These are phyloP conservation scores for Nemopilema nomurai DNA, from an alignment of 30 jellyfish, hydroid and myxozoan species.

Conservation along the genomic window DNA sequence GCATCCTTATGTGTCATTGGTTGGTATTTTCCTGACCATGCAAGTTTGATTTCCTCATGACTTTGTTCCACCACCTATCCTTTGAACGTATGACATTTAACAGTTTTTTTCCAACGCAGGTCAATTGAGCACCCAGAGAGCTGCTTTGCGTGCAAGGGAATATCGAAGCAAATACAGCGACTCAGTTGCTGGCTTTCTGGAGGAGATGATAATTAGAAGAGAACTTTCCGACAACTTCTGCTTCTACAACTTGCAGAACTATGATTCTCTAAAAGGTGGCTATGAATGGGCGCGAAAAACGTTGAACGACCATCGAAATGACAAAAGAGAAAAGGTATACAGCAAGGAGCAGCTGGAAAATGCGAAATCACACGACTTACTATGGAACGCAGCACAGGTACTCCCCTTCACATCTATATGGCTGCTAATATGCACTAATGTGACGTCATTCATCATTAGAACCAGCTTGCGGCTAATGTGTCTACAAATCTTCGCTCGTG, in stretches of 20 bases:
- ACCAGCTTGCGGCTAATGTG: too few species aligned
- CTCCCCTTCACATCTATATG: too few species aligned
- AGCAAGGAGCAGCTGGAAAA: conserved; percentile 57
- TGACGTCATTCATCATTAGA: too few species aligned
- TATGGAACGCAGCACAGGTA: conserved; percentile 95
- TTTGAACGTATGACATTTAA: background rate
- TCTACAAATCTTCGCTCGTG: too few species aligned
- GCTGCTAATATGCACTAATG: too few species aligned
- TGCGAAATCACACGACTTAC: conserved; percentile 75
- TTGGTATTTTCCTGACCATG: too few species aligned
- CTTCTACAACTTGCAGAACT: conserved; percentile 56
- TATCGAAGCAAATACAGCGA: conserved; percentile 48
- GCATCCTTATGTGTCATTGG: too few species aligned
- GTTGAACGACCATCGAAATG: conserved; percentile 66
- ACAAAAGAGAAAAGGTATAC: conserved; percentile 68
- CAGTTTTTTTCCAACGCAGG: conserved; percentile 21
- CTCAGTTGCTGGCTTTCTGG: conserved; percentile 73
- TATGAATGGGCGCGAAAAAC: conserved; percentile 83
- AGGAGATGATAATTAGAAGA: conserved; percentile 76
- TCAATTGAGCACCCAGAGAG: conserved; percentile 80
- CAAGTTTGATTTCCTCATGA: too few species aligned
- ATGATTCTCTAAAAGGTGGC: conserved; percentile 76
- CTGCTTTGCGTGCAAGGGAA: conserved; percentile 64
- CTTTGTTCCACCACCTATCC: background rate
- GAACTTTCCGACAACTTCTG: conserved; percentile 83